Conservation (phyloP, 1,140 invertebrate species). For the Cryptotermes secundus region DNA sequence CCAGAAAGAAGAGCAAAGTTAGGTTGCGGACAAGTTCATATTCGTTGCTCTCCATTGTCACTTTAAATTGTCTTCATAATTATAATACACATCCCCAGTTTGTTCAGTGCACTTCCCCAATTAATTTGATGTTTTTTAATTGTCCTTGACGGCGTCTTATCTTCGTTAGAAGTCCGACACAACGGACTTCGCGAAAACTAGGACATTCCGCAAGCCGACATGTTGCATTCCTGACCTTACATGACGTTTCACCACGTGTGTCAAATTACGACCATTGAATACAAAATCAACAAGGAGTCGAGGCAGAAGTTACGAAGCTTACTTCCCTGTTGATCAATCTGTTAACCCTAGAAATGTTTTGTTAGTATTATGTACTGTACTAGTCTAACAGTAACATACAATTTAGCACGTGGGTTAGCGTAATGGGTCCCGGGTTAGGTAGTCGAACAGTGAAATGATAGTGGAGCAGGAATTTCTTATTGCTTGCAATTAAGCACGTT, state of each 20-base stretch:
- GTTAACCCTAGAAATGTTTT: too few relatives aligned
- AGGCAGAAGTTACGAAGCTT: too few relatives aligned
- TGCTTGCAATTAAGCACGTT: too few relatives aligned
- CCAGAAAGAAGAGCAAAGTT: constrained; percentile 94
- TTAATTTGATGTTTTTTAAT: not conserved
- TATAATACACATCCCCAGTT: not conserved
- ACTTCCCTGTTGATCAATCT: too few relatives aligned
- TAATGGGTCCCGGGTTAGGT: too few relatives aligned
- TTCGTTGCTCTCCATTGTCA: constrained; percentile 82
- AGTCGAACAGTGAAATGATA: too few relatives aligned
- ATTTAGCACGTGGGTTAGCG: too few relatives aligned
- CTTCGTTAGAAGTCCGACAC: not conserved
- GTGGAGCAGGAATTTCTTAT: too few relatives aligned
- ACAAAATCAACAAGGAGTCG: too few relatives aligned
- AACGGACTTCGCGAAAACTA: not conserved
- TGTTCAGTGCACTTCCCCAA: not conserved
- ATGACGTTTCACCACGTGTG: not conserved
- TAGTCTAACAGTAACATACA: too few relatives aligned
- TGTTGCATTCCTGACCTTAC: not conserved
- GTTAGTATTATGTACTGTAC: too few relatives aligned
- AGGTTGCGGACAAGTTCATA: constrained; percentile 92
- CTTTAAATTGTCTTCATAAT: not conserved
- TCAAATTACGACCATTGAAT: not conserved
- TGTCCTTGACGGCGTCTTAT: not conserved
- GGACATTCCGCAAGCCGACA: not conserved